Conservation (phyloP, 2,113 vertebrate genomes). For the Myocastor coypus region DNA sequence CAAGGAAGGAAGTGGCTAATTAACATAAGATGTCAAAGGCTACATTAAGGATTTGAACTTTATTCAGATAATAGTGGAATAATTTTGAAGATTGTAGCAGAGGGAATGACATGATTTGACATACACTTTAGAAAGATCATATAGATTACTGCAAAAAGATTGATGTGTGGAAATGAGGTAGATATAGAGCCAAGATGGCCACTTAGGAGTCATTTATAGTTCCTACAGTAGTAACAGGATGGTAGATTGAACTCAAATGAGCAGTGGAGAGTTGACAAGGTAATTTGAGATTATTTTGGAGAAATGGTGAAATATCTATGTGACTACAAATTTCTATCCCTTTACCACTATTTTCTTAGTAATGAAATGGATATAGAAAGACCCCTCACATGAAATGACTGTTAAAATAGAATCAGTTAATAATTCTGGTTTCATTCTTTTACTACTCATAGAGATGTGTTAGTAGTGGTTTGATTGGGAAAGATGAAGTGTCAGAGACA, state of each 20-base stretch:
- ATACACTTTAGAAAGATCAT: neutral
- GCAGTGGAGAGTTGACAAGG: neutral
- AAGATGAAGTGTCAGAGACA: neutral
- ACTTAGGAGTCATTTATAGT: neutral
- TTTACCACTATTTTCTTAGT: neutral
- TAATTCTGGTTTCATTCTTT: neutral
- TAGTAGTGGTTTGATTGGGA: neutral
- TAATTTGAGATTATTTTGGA: neutral
- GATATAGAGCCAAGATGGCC: neutral
- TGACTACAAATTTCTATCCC: neutral
- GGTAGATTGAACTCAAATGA: neutral
- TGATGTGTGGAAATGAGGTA: neutral
- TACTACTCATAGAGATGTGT: neutral
- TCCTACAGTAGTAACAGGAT: neutral
- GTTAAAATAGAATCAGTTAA: neutral
- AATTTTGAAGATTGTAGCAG: constrained; percentile 22
- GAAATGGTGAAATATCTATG: neutral
- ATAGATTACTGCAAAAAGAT: neutral
- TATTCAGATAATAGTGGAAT: neutral
- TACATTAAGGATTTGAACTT: neutral
- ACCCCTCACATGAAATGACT: neutral
- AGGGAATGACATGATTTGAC: neutral
- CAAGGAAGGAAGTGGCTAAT: neutral
- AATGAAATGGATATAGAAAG: neutral
- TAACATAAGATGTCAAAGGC: neutral